Evolutionary conservation across 1,140 invertebrate species (phyloP).

Genomic region (Habropoda laboriosa): DNA sequence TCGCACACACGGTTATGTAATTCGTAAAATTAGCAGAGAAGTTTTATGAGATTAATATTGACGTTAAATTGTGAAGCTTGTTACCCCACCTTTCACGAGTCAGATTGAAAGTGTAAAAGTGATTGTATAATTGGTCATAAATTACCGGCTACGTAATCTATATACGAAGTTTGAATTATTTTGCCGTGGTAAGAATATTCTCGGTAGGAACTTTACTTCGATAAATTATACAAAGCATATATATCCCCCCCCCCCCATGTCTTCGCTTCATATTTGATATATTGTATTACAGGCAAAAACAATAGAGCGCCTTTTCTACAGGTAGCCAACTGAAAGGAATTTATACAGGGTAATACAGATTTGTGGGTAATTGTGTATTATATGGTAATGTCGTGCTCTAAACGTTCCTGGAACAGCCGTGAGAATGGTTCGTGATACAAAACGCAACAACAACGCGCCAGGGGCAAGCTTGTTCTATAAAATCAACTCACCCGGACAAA

Average conservation of each 20-base stretch:
- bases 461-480: not conserved
- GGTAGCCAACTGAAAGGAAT: not conserved
- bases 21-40: too few species aligned
- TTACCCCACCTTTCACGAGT: too few species aligned
- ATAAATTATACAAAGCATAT: not conserved
- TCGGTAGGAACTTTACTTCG: not conserved
- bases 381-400: constrained; percentile 20
- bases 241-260: too few species aligned
- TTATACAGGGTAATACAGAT: constrained; percentile 15
- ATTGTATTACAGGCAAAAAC: not conserved
- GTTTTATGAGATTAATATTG: too few species aligned
- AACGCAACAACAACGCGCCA: not conserved
- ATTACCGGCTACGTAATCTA: too few species aligned
- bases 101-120: not conserved
- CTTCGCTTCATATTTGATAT: too few species aligned
- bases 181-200: not conserved
- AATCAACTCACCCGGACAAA: not conserved
- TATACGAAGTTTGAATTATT: not conserved
- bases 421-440: constrained; percentile 12
- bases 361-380: constrained; percentile 31
- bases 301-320: not conserved
- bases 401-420: not conserved
- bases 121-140: not conserved
- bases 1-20: too few species aligned
- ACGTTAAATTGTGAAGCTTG: too few species aligned